These are phyloP conservation scores for Rotaria macrura DNA, from an alignment of 2,888 invertebrate species.

Conservation along the genomic window DNA sequence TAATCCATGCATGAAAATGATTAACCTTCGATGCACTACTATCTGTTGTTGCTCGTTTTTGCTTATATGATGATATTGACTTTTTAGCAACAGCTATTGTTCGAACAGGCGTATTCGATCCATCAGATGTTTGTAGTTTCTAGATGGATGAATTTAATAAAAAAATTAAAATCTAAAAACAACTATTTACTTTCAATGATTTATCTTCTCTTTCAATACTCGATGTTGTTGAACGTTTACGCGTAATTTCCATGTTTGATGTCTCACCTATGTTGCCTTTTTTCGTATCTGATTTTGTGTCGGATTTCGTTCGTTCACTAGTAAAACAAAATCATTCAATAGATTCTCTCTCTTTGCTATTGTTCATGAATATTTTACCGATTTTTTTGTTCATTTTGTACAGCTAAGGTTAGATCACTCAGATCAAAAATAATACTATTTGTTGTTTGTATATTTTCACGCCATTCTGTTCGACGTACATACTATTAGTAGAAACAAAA, in stretches of 20 bases:
- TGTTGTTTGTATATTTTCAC: background rate
- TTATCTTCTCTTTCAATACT: background rate
- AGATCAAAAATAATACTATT: background rate
- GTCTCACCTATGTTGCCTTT: background rate
- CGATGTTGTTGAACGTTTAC: background rate
- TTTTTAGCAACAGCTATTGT: background rate
- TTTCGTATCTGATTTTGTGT: background rate
- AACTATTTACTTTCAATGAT: background rate
- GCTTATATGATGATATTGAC: background rate
- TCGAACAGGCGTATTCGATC: background rate
- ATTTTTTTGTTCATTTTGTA: background rate
- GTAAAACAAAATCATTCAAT: background rate
- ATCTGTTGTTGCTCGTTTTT: background rate
- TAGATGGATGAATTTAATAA: no score
- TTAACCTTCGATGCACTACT: background rate
- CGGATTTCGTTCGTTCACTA: background rate
- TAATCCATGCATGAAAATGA: no score
- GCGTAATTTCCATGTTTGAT: background rate
- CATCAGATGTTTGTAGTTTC: background rate
- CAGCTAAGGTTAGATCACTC: background rate
- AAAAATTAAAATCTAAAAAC: no score
- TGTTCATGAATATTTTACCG: background rate
- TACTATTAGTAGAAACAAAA: background rate
- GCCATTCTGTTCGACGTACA: background rate
- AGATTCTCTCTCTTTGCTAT: background rate